These are phyloP conservation scores for Tupaia tana DNA, from an alignment of 2,113 vertebrate species.

Conservation along the genomic window DNA sequence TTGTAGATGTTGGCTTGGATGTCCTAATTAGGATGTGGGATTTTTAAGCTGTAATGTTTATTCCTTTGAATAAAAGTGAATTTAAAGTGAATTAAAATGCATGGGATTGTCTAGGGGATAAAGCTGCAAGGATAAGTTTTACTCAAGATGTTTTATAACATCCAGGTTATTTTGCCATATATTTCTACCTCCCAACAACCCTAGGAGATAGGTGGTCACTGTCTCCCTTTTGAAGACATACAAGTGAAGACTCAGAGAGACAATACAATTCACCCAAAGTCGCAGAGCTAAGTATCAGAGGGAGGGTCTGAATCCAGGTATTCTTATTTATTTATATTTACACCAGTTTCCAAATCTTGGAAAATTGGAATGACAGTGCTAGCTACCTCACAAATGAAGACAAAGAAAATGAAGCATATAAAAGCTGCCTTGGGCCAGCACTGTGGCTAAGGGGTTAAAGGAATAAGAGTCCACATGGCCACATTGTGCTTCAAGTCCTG, in stretches of 20 bases:
- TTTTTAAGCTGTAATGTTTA: neutral
- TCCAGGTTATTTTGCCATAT: neutral
- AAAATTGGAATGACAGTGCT: neutral
- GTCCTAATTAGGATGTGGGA: neutral
- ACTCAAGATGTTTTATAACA: neutral
- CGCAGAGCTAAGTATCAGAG: neutral
- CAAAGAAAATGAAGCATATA: neutral
- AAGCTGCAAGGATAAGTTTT: neutral
- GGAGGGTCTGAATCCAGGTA: neutral
- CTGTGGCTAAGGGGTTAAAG: too few relatives aligned
- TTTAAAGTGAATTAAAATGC: constrained; percentile 54
- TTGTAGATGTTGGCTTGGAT: constrained; percentile 30
- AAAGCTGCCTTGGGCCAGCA: neutral
- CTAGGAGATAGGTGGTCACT: neutral
- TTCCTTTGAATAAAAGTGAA: constrained; percentile 18
- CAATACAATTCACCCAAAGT: neutral
- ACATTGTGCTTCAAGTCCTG: too few relatives aligned
- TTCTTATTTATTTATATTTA: neutral
- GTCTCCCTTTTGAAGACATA: constrained; percentile 15
- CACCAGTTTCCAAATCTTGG: neutral
- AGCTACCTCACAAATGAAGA: neutral
- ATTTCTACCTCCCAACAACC: neutral
- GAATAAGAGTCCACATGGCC: too few relatives aligned
- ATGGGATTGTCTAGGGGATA: neutral
- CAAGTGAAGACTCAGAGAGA: neutral